Conservation (phyloP, 2,113 vertebrate species). For the Oceanites oceanicus region DNA sequence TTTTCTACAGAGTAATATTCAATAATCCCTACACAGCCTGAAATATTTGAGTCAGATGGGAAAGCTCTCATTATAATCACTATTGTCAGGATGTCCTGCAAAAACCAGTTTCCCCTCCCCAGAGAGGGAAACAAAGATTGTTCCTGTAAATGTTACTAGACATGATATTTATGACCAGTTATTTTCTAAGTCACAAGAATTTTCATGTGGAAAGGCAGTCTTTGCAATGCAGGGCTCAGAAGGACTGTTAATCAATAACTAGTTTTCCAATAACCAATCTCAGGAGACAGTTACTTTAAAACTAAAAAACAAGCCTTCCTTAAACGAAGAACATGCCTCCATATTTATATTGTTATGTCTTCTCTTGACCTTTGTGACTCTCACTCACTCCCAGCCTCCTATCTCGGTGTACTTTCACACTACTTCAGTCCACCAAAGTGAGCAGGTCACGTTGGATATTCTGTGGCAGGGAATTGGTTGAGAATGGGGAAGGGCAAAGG, state of each 20-base stretch:
- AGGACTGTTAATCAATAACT: neutral
- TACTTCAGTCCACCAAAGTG: neutral
- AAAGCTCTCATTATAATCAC: neutral
- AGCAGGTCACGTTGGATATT: neutral
- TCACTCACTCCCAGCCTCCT: neutral
- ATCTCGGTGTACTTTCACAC: neutral
- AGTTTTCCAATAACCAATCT: neutral
- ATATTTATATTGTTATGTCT: neutral
- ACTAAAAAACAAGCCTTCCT: neutral
- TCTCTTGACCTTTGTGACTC: neutral
- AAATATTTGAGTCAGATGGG: neutral
- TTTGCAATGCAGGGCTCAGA: neutral
- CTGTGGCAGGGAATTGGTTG: neutral
- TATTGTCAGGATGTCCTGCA: neutral
- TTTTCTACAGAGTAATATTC: neutral
- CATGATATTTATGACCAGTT: neutral
- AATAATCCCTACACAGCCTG: neutral
- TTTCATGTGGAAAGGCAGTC: neutral
- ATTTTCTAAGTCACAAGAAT: neutral
- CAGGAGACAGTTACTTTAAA: neutral
- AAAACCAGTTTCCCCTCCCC: neutral
- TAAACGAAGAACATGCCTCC: neutral
- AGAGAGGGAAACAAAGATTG: neutral
- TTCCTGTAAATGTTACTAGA: neutral
- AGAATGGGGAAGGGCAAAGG: neutral